These are phyloP conservation scores for Hemithea aestivaria DNA, from an alignment of 2,888 invertebrate species.

Conservation along the genomic window DNA sequence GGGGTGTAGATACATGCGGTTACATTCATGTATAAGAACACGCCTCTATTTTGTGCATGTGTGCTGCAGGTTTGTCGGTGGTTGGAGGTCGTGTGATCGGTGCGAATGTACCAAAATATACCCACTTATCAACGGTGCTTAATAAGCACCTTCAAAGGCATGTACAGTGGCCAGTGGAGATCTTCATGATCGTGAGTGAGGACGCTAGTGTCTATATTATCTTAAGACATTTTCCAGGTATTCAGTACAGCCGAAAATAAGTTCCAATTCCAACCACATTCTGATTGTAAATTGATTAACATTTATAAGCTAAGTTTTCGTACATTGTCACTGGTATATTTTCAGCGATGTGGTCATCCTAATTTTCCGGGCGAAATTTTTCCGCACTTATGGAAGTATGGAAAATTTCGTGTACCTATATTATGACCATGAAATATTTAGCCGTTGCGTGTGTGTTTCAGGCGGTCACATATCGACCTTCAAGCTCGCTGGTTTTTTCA, in stretches of 20 bases:
- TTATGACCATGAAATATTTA: constrained; percentile 14
- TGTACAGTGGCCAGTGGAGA: too few species aligned
- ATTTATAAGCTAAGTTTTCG: constrained; percentile 35
- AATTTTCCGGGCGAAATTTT: constrained; percentile 13
- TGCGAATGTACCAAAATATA: constrained; percentile 20
- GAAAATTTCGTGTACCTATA: constrained; percentile 15
- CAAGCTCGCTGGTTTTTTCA: constrained; percentile 29
- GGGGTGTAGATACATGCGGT: constrained; percentile 44
- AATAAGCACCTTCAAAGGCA: too few species aligned
- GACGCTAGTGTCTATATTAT: too few species aligned
- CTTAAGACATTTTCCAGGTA: too few species aligned
- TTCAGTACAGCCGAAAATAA: too few species aligned
- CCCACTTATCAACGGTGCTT: constrained; percentile 21
- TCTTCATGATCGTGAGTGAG: too few species aligned
- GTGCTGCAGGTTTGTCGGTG: constrained; percentile 45
- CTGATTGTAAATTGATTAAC: constrained; percentile 45
- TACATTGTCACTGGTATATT: constrained; percentile 40
- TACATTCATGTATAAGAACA: constrained; percentile 56
- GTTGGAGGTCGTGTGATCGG: constrained; percentile 66
- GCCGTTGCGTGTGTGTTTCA: constrained; percentile 28
- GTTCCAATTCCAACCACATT: constrained; percentile 30
- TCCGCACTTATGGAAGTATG: constrained; percentile 16
- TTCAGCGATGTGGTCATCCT: constrained; percentile 40
- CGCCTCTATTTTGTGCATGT: constrained; percentile 50
- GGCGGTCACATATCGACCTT: constrained; percentile 28